Conservation (phyloP, 2,888 invertebrate genomes). For the Cosmia pyralina region DNA sequence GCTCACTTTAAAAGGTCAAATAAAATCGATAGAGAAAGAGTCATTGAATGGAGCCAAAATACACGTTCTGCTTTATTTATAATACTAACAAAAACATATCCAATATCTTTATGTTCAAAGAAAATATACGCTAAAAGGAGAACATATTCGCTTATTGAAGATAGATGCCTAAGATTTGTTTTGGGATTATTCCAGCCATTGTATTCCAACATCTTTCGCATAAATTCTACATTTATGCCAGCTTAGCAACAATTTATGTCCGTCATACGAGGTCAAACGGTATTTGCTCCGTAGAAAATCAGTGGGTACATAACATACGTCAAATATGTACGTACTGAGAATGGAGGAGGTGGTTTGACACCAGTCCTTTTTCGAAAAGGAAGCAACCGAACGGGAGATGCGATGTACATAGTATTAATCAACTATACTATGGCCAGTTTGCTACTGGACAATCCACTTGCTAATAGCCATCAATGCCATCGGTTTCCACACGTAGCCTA, state of each 20-base stretch:
- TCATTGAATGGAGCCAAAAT: slow-evolving; percentile 9
- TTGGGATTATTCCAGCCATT: slow-evolving; percentile 28
- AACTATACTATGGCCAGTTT: background rate
- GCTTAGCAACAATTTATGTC: slow-evolving; percentile 36
- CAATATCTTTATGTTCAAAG: slow-evolving; percentile 27
- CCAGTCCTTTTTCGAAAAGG: background rate
- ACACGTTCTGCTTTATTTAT: slow-evolving; percentile 15
- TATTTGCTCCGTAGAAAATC: slow-evolving; percentile 19
- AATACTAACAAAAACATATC: slow-evolving; percentile 33
- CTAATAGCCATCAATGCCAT: slow-evolving; percentile 13
- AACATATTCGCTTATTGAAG: slow-evolving; percentile 32
- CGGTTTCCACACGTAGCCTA: background rate
- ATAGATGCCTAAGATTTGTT: slow-evolving; percentile 36
- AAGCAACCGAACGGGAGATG: background rate
- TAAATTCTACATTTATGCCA: slow-evolving; percentile 37
- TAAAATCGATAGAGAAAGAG: slow-evolving; percentile 34
- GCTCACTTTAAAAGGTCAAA: slow-evolving; percentile 37
- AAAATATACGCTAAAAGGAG: slow-evolving; percentile 29
- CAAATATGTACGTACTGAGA: background rate
- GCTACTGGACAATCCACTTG: background rate
- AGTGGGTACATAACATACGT: background rate
- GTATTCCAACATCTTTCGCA: slow-evolving; percentile 16
- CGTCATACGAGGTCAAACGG: slow-evolving; percentile 9
- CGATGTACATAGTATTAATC: background rate
- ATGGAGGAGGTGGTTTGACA: background rate